Evolutionary conservation across 2,888 invertebrate species (phyloP).

Genomic region (Cepaea hortensis): DNA sequence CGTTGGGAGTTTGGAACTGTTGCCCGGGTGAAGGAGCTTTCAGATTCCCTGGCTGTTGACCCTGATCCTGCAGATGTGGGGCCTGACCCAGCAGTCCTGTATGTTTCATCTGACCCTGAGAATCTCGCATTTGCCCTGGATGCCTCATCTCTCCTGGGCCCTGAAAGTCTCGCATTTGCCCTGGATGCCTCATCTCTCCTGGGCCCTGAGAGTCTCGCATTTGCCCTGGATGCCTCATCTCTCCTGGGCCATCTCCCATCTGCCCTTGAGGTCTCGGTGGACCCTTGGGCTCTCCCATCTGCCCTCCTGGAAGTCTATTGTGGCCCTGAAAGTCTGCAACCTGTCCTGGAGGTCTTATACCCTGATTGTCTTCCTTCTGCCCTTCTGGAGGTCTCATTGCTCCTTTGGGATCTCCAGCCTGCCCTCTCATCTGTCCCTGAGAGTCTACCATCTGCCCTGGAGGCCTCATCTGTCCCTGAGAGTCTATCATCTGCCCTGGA

Average conservation of each 20-base stretch:
- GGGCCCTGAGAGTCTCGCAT: too few species aligned
- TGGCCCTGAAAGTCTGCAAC: conserved; percentile 16
- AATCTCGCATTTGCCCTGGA: neutral
- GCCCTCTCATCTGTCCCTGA: neutral
- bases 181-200: neutral
- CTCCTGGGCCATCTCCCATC: too few species aligned
- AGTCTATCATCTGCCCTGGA: conserved; percentile 4
- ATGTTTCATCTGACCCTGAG: neutral
- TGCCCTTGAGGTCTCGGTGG: neutral
- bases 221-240: neutral
- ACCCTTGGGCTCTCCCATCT: neutral
- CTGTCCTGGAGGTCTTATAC: conserved; percentile 10
- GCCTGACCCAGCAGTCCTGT: neutral
- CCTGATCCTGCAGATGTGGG: neutral
- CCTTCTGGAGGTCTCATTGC: neutral
- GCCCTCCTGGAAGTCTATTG: conserved; percentile 20
- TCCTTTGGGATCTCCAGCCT: neutral
- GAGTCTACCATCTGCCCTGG: neutral
- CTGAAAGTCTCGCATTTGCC: neutral
- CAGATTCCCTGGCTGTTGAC: neutral
- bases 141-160: neutral
- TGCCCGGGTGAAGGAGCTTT: conserved; percentile 12
- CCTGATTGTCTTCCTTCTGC: conserved; percentile 2
- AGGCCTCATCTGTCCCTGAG: conserved; percentile 22
- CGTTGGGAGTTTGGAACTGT: neutral